Evolutionary conservation across 1,140 invertebrate species (phyloP).

Genomic region (Neotoxoptera formosana): DNA sequence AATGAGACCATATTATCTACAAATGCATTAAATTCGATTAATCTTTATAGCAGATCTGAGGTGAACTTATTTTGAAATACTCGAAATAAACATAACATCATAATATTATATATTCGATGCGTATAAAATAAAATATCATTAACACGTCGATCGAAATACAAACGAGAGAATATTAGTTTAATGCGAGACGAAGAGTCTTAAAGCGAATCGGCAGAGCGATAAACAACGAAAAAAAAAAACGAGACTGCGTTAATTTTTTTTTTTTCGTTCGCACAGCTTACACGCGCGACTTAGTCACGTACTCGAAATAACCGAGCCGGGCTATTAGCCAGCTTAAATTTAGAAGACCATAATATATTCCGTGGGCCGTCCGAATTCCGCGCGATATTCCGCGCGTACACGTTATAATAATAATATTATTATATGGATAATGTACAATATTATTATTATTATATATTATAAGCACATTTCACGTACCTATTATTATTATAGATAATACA

Average conservation of each 20-base stretch:
- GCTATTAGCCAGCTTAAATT: slow-evolving; percentile 40
- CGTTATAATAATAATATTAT: background rate
- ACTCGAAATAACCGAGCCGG: slow-evolving; percentile 28
- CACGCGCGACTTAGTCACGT: slow-evolving; percentile 25
- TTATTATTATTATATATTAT: no score
- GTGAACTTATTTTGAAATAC: background rate
- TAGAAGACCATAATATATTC: slow-evolving; percentile 37
- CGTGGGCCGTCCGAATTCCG: slow-evolving; percentile 53
- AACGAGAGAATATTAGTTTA: background rate
- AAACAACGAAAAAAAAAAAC: background rate
- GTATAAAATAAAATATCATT: no score
- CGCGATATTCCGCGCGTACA: background rate
- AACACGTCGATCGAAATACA: no score
- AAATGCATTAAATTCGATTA: background rate
- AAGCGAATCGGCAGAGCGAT: background rate
- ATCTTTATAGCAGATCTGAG: background rate
- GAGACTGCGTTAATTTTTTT: background rate
- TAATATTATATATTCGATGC: background rate
- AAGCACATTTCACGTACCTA: no score
- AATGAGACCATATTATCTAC: background rate
- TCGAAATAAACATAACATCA: background rate
- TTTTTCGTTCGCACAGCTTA: background rate
- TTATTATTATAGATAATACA: no score
- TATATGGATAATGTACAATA: no score
- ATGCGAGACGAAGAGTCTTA: background rate